phyloP scores from a whole-genome alignment of 37 sponge, comb jelly and placozoan species.

The Sycon ciliatum region DNA sequence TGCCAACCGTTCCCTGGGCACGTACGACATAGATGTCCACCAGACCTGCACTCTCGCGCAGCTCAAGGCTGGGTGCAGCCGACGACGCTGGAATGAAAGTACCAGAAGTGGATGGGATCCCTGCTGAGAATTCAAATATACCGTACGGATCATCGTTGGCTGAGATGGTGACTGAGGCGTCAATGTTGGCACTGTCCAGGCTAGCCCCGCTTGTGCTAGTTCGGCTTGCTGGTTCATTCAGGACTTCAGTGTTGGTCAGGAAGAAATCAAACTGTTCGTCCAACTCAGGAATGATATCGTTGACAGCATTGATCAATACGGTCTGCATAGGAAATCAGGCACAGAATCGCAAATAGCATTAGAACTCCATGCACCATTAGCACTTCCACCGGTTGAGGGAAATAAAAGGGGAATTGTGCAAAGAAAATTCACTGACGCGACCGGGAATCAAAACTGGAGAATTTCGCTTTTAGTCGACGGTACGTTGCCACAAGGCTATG shows the following conservation, averaged over 20 bases:
- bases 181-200: slow-evolving; percentile 14
- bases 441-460: no score
- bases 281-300: not conserved
- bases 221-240: no score
- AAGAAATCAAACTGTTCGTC: not conserved
- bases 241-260: slow-evolving; percentile 12
- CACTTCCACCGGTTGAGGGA: no score
- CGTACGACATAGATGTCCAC: slow-evolving; percentile 54
- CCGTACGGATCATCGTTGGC: slow-evolving; percentile 84
- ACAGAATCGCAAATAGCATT: no score
- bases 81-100: slow-evolving; percentile 39
- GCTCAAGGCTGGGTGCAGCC: slow-evolving; percentile 21
- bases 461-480: no score
- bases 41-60: slow-evolving; percentile 47
- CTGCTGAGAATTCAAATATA: slow-evolving; percentile 57
- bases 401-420: no score
- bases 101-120: slow-evolving; percentile 26
- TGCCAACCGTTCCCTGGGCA: slow-evolving; percentile 66
- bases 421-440: no score
- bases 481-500: no score
- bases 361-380: no score
- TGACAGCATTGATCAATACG: not conserved
- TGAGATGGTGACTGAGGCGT: slow-evolving; percentile 41
- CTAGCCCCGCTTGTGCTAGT: slow-evolving; percentile 70
- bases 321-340: no score